Percentiles rank a stretch among this genome's conserved stretches.
Conservation (phyloP, 2,888 invertebrate genomes). For the Dryococelus australis region DNA sequence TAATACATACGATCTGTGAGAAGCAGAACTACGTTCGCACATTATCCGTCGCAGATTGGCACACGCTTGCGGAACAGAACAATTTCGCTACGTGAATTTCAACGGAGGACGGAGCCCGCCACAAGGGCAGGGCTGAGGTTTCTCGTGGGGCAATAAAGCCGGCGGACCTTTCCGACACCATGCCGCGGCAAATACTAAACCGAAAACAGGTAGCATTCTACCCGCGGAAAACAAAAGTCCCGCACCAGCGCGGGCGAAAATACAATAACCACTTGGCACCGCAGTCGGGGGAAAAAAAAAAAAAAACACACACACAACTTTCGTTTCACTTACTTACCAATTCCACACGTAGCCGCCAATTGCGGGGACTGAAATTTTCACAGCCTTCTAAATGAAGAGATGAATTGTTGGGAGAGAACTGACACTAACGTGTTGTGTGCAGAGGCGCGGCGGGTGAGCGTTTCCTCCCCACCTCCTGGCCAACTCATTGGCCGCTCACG, state of each 20-base stretch:
- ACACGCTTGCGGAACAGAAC: too few species aligned
- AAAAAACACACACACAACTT: background rate
- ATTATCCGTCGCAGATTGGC: too few species aligned
- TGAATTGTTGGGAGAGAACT: slow-evolving; percentile 16
- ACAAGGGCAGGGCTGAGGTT: too few species aligned
- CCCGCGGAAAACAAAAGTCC: background rate
- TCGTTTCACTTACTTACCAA: background rate
- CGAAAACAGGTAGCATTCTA: too few species aligned
- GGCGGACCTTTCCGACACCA: background rate
- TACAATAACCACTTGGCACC: background rate
- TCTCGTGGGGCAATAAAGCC: background rate
- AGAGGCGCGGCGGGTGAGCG: background rate
- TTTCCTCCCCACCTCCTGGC: background rate
- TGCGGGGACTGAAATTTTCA: slow-evolving; percentile 8
- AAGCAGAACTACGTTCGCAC: too few species aligned
- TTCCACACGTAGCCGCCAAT: slow-evolving; percentile 16
- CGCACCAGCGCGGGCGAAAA: background rate
- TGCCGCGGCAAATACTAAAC: background rate
- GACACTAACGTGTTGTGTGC: slow-evolving; percentile 16
- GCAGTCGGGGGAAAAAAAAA: background rate
- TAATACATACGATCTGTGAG: too few species aligned
- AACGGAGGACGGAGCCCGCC: too few species aligned
- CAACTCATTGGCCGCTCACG: background rate
- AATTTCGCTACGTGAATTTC: too few species aligned
- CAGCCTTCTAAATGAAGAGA: slow-evolving; percentile 16